phyloP scores from a whole-genome alignment of 2,888 invertebrate genomes.

The Blastobasis lacticolella region DNA sequence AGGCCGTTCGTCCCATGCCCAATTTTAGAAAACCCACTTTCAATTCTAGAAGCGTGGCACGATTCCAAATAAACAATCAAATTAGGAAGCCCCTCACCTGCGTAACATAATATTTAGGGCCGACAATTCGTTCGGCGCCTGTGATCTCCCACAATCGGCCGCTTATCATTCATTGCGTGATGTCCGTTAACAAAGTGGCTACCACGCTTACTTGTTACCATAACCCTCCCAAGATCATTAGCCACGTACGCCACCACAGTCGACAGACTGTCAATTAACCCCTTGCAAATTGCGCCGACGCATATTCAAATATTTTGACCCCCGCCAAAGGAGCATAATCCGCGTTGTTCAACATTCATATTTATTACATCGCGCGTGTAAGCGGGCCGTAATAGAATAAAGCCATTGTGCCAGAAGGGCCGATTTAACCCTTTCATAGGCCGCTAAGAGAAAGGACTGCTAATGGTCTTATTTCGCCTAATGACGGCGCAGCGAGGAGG shows the following conservation, averaged over 20 bases:
- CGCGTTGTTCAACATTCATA: constrained; percentile 70
- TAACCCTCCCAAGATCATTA: constrained; percentile 12
- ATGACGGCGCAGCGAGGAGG: constrained; percentile 57
- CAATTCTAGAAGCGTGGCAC: no score
- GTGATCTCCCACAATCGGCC: no score
- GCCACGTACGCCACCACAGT: constrained; percentile 16
- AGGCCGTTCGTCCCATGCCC: no score
- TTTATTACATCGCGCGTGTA: constrained; percentile 72
- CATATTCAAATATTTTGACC: constrained; percentile 74
- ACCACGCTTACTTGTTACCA: neutral
- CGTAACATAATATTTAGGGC: no score
- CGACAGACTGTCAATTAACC: constrained; percentile 57
- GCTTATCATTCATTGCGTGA: no score
- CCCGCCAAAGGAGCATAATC: constrained; percentile 66
- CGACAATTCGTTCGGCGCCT: no score
- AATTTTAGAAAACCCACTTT: no score
- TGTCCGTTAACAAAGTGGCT: no score
- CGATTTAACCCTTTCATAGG: constrained; percentile 67
- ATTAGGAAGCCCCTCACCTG: no score
- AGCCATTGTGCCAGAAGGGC: constrained; percentile 64
- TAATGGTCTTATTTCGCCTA: constrained; percentile 73
- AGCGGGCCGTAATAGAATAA: constrained; percentile 67
- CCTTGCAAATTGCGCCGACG: constrained; percentile 61
- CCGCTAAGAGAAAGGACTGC: constrained; percentile 68
- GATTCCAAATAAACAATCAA: no score